Evolutionary conservation across 1,140 invertebrate species (phyloP).

Genomic region (Agraylea sexmaculata): DNA sequence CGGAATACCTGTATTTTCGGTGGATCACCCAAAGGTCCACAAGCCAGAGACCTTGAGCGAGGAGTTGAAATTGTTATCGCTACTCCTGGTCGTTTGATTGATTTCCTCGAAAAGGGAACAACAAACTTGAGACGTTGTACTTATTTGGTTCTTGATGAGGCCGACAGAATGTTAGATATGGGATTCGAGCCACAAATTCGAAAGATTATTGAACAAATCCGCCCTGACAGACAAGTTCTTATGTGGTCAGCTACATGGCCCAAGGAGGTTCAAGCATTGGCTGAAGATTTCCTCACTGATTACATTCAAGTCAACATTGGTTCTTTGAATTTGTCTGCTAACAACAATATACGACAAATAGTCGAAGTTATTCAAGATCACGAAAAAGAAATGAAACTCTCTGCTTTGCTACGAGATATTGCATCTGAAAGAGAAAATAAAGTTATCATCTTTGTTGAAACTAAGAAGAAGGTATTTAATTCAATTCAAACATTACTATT

Average conservation of each 20-base stretch:
- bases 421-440: slow-evolving; percentile 79
- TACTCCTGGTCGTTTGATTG: slow-evolving; percentile 93
- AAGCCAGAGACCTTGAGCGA: slow-evolving; percentile 82
- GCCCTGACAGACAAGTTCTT: slow-evolving; percentile 86
- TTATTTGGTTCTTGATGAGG: slow-evolving; percentile 95
- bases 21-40: slow-evolving; percentile 88
- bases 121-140: slow-evolving; percentile 86
- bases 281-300: slow-evolving; percentile 88
- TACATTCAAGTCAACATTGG: slow-evolving; percentile 92
- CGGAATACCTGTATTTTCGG: slow-evolving; percentile 94
- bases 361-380: slow-evolving; percentile 88
- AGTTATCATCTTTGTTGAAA: slow-evolving; percentile 96
- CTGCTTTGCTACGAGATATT: slow-evolving; percentile 75
- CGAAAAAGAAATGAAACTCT: slow-evolving; percentile 75
- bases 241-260: slow-evolving; percentile 99
- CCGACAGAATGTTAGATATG: slow-evolving; percentile 84
- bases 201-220: slow-evolving; percentile 94
- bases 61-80: slow-evolving; percentile 90
- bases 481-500: too few species aligned
- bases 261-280: slow-evolving; percentile 88
- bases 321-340: slow-evolving; percentile 83
- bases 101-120: slow-evolving; percentile 88
- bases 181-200: slow-evolving; percentile 98
- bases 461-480: slow-evolving; percentile 81
- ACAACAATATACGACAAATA: slow-evolving; percentile 96